phyloP scores from a whole-genome alignment of 2,113 vertebrate species.

The Gymnogyps californianus region DNA sequence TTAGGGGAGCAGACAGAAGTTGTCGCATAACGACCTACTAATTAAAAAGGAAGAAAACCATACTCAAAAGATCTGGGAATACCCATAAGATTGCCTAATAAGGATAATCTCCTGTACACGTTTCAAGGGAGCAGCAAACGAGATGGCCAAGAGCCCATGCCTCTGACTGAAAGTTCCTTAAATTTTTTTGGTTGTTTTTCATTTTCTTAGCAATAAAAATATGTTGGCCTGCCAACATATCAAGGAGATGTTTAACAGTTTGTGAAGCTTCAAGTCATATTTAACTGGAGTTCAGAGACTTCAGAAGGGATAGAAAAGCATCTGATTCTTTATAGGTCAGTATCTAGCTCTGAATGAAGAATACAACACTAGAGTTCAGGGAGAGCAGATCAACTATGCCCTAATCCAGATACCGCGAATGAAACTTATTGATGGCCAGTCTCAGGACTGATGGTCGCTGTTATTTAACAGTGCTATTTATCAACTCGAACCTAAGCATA shows the following conservation, averaged over 20 bases:
- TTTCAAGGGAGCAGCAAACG: constrained; percentile 40
- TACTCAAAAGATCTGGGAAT: constrained; percentile 23
- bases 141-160: constrained; percentile 2
- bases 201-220: not conserved
- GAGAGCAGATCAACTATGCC: not conserved
- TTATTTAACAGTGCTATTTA: not conserved
- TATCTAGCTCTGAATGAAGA: not conserved
- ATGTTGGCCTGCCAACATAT: not conserved
- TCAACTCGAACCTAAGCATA: not conserved
- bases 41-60: constrained; percentile 51
- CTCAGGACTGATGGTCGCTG: not conserved
- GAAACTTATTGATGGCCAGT: not conserved
- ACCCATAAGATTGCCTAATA: constrained; percentile 34
- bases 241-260: not conserved
- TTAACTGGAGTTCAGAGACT: not conserved
- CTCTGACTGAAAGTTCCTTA: constrained; percentile 4
- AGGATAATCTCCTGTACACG: constrained; percentile 38
- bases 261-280: not conserved
- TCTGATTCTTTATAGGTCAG: not conserved
- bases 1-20: constrained; percentile 15
- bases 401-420: not conserved
- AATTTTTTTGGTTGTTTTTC: constrained; percentile 9
- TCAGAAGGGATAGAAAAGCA: not conserved
- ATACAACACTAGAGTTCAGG: not conserved
- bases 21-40: constrained; percentile 28